Evolutionary conservation across 1,140 invertebrate genomes (phyloP).

Genomic region (Diachasmimorpha longicaudata): DNA sequence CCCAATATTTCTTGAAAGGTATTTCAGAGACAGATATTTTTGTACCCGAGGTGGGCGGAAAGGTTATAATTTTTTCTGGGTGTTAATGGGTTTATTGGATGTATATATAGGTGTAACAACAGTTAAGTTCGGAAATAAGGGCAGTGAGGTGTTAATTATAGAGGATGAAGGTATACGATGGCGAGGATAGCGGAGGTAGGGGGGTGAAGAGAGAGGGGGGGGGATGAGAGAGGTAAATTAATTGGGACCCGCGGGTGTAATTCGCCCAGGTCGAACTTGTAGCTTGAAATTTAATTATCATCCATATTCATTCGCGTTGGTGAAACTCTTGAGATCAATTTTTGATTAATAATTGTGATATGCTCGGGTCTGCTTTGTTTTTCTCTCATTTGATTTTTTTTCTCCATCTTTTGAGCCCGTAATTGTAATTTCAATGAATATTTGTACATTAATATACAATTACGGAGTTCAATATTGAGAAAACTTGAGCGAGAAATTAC

Average conservation of each 20-base stretch:
- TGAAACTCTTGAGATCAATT: conserved; percentile 7
- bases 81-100: background rate
- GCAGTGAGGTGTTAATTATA: conserved; percentile 2
- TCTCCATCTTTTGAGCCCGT: no score
- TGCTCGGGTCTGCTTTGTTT: background rate
- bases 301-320: conserved; percentile 29
- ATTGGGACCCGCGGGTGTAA: conserved; percentile 6
- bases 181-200: background rate
- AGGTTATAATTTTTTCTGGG: background rate
- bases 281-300: conserved; percentile 19
- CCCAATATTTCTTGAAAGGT: no score
- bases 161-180: background rate
- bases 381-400: background rate
- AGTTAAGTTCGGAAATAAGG: conserved; percentile 4
- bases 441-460: background rate
- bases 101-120: background rate
- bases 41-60: background rate
- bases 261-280: conserved; percentile 17
- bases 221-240: background rate
- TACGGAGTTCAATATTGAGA: background rate
- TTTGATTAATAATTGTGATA: conserved; percentile 1
- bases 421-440: no score
- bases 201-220: background rate
- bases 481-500: background rate
- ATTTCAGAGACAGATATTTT: no score